Evolutionary conservation across 2,113 vertebrate species (phyloP).

Genomic region (Phasianus colchicus): DNA sequence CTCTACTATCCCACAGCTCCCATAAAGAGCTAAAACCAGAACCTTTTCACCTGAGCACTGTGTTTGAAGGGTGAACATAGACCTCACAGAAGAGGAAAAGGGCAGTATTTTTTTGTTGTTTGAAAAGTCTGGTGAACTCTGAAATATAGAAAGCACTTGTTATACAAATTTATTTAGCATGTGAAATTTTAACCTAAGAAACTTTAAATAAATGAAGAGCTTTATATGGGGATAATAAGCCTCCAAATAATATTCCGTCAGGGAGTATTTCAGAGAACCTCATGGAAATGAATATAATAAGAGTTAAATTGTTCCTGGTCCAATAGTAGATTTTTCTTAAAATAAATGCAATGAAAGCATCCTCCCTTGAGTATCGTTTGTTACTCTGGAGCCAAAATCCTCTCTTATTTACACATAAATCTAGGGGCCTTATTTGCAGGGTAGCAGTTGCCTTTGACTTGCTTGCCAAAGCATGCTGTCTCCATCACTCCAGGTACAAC

Average conservation of each 20-base stretch:
- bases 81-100: neutral
- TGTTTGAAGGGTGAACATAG: neutral
- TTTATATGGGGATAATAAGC: neutral
- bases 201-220: neutral
- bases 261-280: neutral
- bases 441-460: constrained; percentile 8
- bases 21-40: neutral
- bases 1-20: neutral
- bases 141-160: neutral
- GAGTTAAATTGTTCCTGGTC: constrained; percentile 49
- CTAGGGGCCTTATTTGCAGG: neutral
- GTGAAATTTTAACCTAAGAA: constrained; percentile 1
- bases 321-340: constrained; percentile 48
- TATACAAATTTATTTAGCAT: neutral
- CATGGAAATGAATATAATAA: constrained; percentile 18
- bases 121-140: neutral
- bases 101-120: neutral
- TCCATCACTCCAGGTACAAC: constrained; percentile 21
- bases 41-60: neutral
- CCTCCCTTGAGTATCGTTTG: constrained; percentile 22
- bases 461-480: neutral
- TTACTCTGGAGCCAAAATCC: constrained; percentile 5
- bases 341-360: constrained; percentile 43
- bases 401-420: constrained; percentile 51
- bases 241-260: constrained; percentile 10